Base-by-base conservation (phyloP, 2,888 invertebrate genomes). In the Trachelus tabidus region DNA sequence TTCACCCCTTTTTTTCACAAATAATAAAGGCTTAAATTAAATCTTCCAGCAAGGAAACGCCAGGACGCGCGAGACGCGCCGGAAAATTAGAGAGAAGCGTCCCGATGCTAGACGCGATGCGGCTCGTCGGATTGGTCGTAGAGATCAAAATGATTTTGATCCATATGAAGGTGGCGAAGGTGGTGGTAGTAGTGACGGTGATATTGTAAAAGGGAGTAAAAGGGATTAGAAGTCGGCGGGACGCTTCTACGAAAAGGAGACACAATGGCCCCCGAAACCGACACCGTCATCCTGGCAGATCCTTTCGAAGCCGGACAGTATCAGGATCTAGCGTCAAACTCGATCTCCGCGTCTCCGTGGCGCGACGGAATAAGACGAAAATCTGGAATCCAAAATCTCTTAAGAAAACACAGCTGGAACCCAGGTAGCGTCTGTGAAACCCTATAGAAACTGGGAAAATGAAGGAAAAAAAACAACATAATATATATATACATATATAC, bases 301-400 rank as follows among this genome's bases (percentile, higher is more conserved):
- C 79, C 81, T 81, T 81, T 79, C 82, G 87, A 88, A 86, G 86
- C 84, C 83, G 82, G 88, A 89, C 89, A 86, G 87, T 89, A 89
- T 90, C 90, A 85, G 84, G 88, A 90, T 90, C 89, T 88, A 88
- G 87, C 88, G 90, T 90, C 90, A 90, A 90, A 89, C 87, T 88
- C 84, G 88, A 90, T 89, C 86, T 84, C 81, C 81, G 71, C 71
- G 71, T 31, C 56, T 56, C 23, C 71, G 71, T 34, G 71, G 31
- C 33, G 71, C 31, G 71, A 34, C 71, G 31, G 71, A 78, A 78
- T 78, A 78, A 78, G 73, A 71, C 71, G 71, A 76, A 84, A 85
- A 83, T 85, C 84, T 81, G 83, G 87, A 88, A 85, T 87, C 83
- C 80, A 79, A 85, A 88, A 90, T 89, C 89, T 86, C 87, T 87